Evolutionary conservation across 2,113 vertebrate species (phyloP), one percentile per base, ranked within the genome.

Genomic region (Girardinichthys multiradiatus): DNA sequence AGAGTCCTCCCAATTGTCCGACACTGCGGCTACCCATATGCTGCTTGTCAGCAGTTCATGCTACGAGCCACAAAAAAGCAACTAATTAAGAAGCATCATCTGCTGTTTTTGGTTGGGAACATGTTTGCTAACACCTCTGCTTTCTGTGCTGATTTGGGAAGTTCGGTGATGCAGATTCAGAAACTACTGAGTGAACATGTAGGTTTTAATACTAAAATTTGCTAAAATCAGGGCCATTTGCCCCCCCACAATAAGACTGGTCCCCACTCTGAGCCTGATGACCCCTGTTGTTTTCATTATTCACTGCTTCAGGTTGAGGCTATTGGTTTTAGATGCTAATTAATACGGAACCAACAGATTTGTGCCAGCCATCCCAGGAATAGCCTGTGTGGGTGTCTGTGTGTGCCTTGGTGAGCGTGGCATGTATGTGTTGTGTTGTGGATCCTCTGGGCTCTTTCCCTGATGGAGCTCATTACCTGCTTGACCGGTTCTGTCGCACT

Each of bases 401-500:
- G 80, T 68, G 31, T 42, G 42, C 15, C 15, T 15, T 45, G 42
- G 42, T 45, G 42, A 45, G 76, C 31, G 64, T 74, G 42, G 39
- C 61, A 26, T 80, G 69, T 58, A 39, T 37, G 61, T 58, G 42
- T 39, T 80, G 67, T 73, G 71, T 76, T 87, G 74, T 79, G 58
- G 81, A 39, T 67, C 82, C 81, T 83, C 82, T 58, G 58, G 77
- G 70, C 76, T 75, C 72, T 81, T 74, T 77, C 64, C 74, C 78
- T 87, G 82, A 88, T 85, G 77, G 82, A 86, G 77, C 77, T 90
- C 73, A 90, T 92, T 90, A 89, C 78, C 81, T 84, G 88, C 83
- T 77, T 57, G 86, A 82, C 77, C 88, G 78, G 79, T 72, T 80
- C 58, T 14, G 37, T 72, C 86, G 37, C 66, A 51, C 48, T 73